These are phyloP conservation scores for Triplophysa dalaica DNA, from an alignment of 2,113 vertebrate species.

Conservation along the genomic window DNA sequence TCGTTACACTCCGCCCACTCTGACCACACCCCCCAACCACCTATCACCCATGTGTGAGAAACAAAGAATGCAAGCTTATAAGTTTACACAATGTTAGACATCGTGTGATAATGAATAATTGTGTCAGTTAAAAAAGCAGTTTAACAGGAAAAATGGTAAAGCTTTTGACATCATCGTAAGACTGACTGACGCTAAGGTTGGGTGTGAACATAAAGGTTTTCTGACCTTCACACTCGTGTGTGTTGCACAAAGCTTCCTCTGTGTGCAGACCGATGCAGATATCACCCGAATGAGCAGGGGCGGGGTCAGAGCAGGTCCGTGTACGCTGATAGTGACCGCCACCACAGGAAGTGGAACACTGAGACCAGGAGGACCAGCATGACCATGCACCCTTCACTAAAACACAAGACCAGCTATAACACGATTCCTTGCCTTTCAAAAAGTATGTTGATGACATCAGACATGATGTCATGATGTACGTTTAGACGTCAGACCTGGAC, in stretches of 20 bases:
- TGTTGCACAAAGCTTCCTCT: constrained; percentile 91
- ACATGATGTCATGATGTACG: no score
- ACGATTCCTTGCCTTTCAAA: neutral
- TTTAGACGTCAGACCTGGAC: constrained; percentile 72
- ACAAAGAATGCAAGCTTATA: no score
- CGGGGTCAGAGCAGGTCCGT: constrained; percentile 84
- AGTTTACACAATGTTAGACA: no score
- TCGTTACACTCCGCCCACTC: constrained; percentile 88
- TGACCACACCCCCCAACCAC: constrained; percentile 86
- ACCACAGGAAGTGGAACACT: constrained; percentile 88
- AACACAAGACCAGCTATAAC: constrained; percentile 30
- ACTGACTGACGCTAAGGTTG: no score
- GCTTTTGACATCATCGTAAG: no score
- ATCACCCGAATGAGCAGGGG: constrained; percentile 85
- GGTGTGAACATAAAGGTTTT: neutral
- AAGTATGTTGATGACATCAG: no score
- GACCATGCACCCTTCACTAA: constrained; percentile 91
- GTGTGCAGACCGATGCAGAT: constrained; percentile 94
- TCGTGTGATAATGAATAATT: no score
- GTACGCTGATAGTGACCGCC: constrained; percentile 91
- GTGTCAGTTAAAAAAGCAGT: no score
- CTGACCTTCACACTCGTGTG: constrained; percentile 84
- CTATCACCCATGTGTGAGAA: constrained; percentile 60
- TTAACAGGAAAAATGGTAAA: no score
- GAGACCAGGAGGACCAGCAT: constrained; percentile 94